Base-by-base conservation (phyloP, 1,140 invertebrate genomes). In the Aphelinus atriplicis region DNA sequence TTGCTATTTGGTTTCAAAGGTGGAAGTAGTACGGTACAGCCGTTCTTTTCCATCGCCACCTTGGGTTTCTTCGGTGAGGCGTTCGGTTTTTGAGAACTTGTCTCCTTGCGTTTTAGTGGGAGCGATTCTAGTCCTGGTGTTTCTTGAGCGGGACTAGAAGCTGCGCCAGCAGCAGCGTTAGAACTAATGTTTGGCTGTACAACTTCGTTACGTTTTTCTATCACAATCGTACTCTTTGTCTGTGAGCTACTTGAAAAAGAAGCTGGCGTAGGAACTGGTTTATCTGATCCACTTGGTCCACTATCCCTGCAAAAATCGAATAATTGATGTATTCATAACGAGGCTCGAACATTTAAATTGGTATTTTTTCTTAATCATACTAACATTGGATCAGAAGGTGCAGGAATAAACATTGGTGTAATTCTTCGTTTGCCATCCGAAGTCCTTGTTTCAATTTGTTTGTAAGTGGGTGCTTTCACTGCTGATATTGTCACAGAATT, bases 391-490 rank as follows among this genome's bases (percentile, higher is more conserved):
- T 94, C 91, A 66, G 89, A 88, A 43, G 89, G 88, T 7, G 91
- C 90, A 43, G 95, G 95, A 79, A 99, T 93, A 84, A 96, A 98
- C 88, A 99, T 96, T 9, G 98, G 98, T 3, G 97, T 99, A 63
- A 99, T 99, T 76, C 97, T 90, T 63, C 97, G 87, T 85, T 95
- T 94, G 10, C 97, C 98, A 89, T 98, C 97, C 3, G 95, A 93
- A 46, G 96, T 96, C 62, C 95, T 90, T 1, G 96, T 98, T 89
- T 99, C 97, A 48, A 98, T 97, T 91, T 99, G 97, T 82, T 98
- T 95, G 87, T 95, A 95, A 62, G 93, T 93, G 1, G 95, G 94
- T 53, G 92, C 69, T 60, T 76, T 76, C 4, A 42, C 0, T 43
- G 77, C 65, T 50, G 67, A 46, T 46, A 78, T 77, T 7, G 80